Conservation (phyloP, 2,113 vertebrate genomes). For the Lipophrys pholis region DNA sequence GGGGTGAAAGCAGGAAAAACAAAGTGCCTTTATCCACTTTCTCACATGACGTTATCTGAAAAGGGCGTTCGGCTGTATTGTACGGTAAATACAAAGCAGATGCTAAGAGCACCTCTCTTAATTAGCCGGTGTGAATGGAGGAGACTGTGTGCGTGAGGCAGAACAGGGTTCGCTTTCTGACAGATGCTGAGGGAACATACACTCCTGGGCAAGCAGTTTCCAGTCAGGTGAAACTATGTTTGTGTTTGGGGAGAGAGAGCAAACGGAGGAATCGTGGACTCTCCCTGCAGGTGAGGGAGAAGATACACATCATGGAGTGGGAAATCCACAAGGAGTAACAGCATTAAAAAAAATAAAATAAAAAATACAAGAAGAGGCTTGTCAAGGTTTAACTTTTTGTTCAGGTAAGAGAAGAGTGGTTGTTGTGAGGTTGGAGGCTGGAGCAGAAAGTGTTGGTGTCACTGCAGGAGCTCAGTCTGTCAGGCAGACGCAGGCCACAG, state of each 20-base stretch:
- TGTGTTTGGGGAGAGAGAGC: constrained; percentile 34
- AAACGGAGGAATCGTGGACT: constrained; percentile 6
- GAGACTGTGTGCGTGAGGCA: constrained; percentile 25
- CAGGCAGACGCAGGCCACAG: constrained; percentile 18
- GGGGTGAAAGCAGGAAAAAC: no score
- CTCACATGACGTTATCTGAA: neutral
- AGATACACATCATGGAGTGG: neutral
- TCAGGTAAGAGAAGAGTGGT: no score
- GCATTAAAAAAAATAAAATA: no score
- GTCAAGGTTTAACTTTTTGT: neutral
- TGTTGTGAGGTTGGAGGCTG: constrained; percentile 1
- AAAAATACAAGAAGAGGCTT: neutral
- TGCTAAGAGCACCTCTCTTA: constrained; percentile 22
- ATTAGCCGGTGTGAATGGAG: constrained; percentile 43
- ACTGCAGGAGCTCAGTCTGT: neutral
- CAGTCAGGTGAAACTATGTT: constrained; percentile 60
- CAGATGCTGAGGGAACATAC: constrained; percentile 56
- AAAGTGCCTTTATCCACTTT: neutral
- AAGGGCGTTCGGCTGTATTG: neutral
- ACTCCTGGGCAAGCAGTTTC: constrained; percentile 36
- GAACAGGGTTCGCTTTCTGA: constrained; percentile 49
- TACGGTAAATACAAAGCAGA: neutral
- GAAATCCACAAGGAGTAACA: constrained; percentile 25
- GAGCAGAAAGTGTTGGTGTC: constrained; percentile 11
- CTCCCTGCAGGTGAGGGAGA: constrained; percentile 26